Conservation (phyloP, 2,888 invertebrate species). For the Cosmopolites sordidus region DNA sequence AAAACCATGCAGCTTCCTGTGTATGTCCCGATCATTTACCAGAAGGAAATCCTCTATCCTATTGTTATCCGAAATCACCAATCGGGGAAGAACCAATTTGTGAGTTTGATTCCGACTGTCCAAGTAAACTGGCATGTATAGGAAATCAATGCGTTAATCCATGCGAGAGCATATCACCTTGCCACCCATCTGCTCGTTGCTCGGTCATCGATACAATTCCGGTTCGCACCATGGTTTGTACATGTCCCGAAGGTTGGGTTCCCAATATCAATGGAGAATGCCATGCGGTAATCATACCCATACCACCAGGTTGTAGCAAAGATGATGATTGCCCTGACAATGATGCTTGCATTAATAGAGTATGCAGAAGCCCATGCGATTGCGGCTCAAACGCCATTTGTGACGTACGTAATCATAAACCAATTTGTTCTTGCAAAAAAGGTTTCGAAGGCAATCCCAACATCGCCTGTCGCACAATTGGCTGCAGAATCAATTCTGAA, state of each 20-base stretch:
- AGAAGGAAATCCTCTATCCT: conserved; percentile 73
- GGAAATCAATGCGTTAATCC: conserved; percentile 74
- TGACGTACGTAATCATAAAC: conserved; percentile 75
- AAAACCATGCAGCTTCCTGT: conserved; percentile 77
- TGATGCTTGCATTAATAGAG: conserved; percentile 80
- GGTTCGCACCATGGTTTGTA: conserved; percentile 82
- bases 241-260: conserved; percentile 80
- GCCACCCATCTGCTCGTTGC: conserved; percentile 70
- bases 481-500: conserved; percentile 78
- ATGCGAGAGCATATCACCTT: conserved; percentile 71
- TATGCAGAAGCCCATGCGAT: conserved; percentile 83
- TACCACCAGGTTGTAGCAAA: conserved; percentile 70
- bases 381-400: conserved; percentile 84
- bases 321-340: conserved; percentile 74
- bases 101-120: conserved; percentile 72
- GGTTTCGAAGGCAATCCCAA: conserved; percentile 87
- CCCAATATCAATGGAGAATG: conserved; percentile 77
- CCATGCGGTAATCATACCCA: conserved; percentile 64
- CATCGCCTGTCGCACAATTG: conserved; percentile 71
- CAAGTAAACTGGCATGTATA: conserved; percentile 76
- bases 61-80: conserved; percentile 58
- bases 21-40: conserved; percentile 77
- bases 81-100: conserved; percentile 63
- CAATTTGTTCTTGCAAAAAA: conserved; percentile 78
- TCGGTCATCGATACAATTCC: conserved; percentile 81